Evolutionary conservation across 2,113 vertebrate genomes (phyloP), one percentile per base, ranked within the genome.

Genomic region (Gymnobelideus leadbeateri): DNA sequence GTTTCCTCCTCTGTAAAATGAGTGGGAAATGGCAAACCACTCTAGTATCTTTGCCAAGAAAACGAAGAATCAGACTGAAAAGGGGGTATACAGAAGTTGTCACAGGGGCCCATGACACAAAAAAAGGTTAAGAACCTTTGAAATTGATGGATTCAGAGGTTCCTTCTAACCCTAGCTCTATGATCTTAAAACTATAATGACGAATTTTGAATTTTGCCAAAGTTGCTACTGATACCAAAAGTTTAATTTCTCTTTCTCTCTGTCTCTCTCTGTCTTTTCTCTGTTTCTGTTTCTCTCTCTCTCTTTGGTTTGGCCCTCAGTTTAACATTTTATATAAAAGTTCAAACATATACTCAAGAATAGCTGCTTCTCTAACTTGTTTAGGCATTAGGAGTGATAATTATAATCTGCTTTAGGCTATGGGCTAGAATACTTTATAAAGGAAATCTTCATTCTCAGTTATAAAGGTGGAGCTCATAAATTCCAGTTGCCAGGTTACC

Each of bases 321-420:
- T 97, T 96, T 95, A 92, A 89, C 46, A 94, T 37, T 8, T 10
- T 94, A 55, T 25, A 0, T 93, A 94, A 96, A 93, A 96, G 47
- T 28, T 90, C 84, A 92, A 50, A 57, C 16, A 61, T 93, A 28
- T 84, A 91, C 89, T 97, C 91, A 91, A 55, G 19, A 84, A 53
- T 92, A 54, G 46, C 92, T 89, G 92, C 92, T 96, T 94, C 94
- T 96, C 89, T 97, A 90, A 90, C 51, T 94, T 95, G n/a, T 91
- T 49, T 95, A 25, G 52, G 89, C 54, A 89, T 93, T 96, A 96
- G 46, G 93, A 96, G 93, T 96, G 94, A 96, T 97, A 94, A 96
- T 97, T 97, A 94, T 95, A 89, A 95, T 94, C 84, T 94, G 91
- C 97, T 96, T 97, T 91, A 91, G 96, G 96, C 95, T 96, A 57